Evolutionary conservation across 1,140 invertebrate species (phyloP).

Genomic region (Acromyrmex charruanus): DNA sequence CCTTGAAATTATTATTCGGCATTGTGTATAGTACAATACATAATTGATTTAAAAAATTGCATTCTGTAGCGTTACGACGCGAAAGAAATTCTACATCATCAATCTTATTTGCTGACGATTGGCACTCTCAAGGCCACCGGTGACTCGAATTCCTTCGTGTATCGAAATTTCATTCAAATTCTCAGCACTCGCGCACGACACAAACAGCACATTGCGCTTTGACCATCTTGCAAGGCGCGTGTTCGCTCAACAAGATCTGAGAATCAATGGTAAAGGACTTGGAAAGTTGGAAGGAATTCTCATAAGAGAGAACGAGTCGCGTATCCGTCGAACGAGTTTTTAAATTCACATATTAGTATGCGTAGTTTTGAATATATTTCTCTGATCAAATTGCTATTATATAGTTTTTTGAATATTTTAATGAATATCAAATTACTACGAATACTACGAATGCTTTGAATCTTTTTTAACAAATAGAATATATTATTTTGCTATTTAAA

Average conservation of each 20-base stretch:
- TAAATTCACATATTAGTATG: constrained; percentile 82
- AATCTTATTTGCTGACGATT: constrained; percentile 50
- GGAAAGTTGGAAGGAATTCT: constrained; percentile 23
- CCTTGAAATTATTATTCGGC: neutral
- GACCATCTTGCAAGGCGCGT: constrained; percentile 56
- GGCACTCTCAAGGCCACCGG: constrained; percentile 45
- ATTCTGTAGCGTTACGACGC: constrained; percentile 4
- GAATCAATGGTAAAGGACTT: neutral
- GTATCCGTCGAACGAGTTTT: constrained; percentile 71
- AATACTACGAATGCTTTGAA: neutral
- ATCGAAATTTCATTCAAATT: constrained; percentile 73
- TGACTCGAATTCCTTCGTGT: constrained; percentile 58
- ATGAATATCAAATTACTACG: constrained; percentile 73
- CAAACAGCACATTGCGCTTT: constrained; percentile 23
- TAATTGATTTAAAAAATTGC: constrained; percentile 1
- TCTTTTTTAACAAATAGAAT: neutral
- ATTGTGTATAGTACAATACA: neutral
- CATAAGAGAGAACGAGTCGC: constrained; percentile 29
- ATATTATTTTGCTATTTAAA: neutral
- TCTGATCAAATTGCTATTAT: neutral
- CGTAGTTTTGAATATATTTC: constrained; percentile 2
- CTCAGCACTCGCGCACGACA: constrained; percentile 27
- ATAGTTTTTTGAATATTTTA: constrained; percentile 76
- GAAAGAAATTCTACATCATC: constrained; percentile 30
- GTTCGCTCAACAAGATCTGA: constrained; percentile 31